A percentile compares a stretch with the other conserved stretches of the same genome.
Conservation (phyloP, 1,140 invertebrate species). For the Holcopasites calliopsidis region DNA sequence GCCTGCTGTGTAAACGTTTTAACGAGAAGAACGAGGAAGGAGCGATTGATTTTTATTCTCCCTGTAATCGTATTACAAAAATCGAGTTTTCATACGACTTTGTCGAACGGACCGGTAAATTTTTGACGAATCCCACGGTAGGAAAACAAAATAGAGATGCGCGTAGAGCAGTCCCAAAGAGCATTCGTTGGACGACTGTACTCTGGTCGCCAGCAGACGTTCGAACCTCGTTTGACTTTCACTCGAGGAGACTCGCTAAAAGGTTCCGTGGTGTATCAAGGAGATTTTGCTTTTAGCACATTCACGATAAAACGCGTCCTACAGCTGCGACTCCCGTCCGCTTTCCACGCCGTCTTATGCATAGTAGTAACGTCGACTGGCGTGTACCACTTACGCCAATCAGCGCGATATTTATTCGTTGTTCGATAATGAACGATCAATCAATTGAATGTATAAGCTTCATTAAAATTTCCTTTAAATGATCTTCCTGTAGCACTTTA, state of each 20-base stretch:
- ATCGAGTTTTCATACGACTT: too few species aligned
- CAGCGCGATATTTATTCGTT: background rate
- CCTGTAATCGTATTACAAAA: too few species aligned
- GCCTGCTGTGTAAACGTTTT: background rate
- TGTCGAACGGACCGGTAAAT: slow-evolving; percentile 1
- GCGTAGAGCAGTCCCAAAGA: slow-evolving; percentile 29
- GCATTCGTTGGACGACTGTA: slow-evolving; percentile 26
- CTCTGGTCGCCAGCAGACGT: slow-evolving; percentile 46
- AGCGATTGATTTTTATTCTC: too few species aligned
- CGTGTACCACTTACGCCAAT: slow-evolving; percentile 55
- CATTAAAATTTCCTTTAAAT: too few species aligned
- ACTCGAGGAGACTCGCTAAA: slow-evolving; percentile 77
- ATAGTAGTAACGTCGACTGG: slow-evolving; percentile 73
- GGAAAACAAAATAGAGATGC: slow-evolving; percentile 17
- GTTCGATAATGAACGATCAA: too few species aligned
- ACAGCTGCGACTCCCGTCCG: slow-evolving; percentile 56
- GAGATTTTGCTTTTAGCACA: slow-evolving; percentile 80
- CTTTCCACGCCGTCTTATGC: slow-evolving; percentile 55
- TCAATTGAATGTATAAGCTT: too few species aligned
- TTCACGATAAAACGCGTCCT: slow-evolving; percentile 77
- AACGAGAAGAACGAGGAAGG: background rate
- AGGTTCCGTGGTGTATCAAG: slow-evolving; percentile 77
- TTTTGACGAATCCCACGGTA: slow-evolving; percentile 13
- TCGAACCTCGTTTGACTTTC: slow-evolving; percentile 73
- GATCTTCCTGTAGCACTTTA: too few species aligned